These are phyloP conservation scores for Drosophila acutilabella DNA, from an alignment of 2,888 invertebrate genomes.

Conservation along the genomic window DNA sequence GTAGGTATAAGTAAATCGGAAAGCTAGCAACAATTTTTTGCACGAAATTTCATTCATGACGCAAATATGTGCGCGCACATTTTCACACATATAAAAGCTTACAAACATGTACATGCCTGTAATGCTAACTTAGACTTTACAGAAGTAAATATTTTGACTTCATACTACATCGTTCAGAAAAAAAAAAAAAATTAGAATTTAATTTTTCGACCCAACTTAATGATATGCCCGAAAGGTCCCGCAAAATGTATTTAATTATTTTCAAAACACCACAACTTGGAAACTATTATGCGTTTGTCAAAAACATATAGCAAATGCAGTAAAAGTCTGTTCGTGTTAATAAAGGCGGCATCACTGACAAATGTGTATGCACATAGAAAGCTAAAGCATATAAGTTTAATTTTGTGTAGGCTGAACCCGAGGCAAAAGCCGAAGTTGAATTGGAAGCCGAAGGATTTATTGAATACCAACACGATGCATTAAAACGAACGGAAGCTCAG, in stretches of 20 bases:
- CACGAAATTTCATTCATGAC: conserved; percentile 50
- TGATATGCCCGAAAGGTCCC: no score
- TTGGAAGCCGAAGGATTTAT: conserved; percentile 7
- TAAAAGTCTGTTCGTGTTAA: no score
- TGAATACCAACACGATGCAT: conserved; percentile 6
- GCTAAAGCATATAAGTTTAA: neutral
- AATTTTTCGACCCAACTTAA: no score
- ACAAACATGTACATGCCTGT: neutral
- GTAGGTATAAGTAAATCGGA: neutral
- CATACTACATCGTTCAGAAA: no score
- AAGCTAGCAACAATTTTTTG: conserved; percentile 29
- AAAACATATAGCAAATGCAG: no score
- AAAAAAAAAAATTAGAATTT: no score
- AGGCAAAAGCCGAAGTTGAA: neutral
- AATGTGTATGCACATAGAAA: no score
- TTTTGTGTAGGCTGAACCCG: conserved; percentile 6
- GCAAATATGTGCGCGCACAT: conserved; percentile 39
- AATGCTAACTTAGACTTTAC: no score
- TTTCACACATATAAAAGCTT: conserved; percentile 1
- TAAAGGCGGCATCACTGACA: no score
- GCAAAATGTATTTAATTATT: no score
- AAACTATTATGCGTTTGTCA: no score
- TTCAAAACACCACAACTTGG: no score
- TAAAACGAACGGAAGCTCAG: conserved; percentile 25
- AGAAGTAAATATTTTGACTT: neutral